Evolutionary conservation across 1,140 invertebrate genomes (phyloP).

Genomic region (Ceratina japonica): DNA sequence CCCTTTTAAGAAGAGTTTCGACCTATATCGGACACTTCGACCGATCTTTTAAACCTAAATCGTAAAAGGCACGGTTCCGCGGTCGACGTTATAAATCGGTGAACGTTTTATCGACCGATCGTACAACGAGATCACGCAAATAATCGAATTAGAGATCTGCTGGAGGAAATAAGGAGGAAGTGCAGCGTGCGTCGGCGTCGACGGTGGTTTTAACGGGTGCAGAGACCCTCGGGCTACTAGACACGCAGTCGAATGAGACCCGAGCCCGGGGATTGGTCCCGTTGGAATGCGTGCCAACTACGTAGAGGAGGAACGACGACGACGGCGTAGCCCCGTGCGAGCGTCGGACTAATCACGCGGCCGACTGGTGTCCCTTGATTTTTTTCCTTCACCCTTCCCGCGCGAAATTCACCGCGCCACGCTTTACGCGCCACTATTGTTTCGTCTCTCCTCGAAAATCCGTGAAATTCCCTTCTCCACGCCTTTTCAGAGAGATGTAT

Average conservation of each 20-base stretch:
- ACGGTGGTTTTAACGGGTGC: constrained; percentile 43
- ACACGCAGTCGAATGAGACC: constrained; percentile 58
- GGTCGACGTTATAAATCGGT: no score
- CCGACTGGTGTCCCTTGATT: constrained; percentile 35
- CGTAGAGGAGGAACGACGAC: not conserved
- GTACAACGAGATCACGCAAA: not conserved
- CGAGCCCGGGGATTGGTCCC: constrained; percentile 23
- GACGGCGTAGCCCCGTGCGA: constrained; percentile 47
- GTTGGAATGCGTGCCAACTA: constrained; percentile 57
- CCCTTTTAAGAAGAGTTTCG: no score
- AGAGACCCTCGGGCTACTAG: constrained; percentile 51
- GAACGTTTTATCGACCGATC: no score
- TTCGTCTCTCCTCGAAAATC: constrained; percentile 44
- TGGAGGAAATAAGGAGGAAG: no score
- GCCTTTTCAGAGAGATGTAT: no score
- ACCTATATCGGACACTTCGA: no score
- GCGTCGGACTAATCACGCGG: constrained; percentile 65
- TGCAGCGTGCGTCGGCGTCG: not conserved
- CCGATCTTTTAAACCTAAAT: no score
- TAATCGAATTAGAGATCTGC: not conserved
- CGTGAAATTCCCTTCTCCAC: not conserved
- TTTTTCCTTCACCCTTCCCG: not conserved
- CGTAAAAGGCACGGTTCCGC: not conserved
- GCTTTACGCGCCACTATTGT: constrained; percentile 51
- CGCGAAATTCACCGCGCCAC: constrained; percentile 24